These are phyloP conservation scores for Belonocnema kinseyi DNA, from an alignment of 1,140 invertebrate genomes.

Conservation along the genomic window DNA sequence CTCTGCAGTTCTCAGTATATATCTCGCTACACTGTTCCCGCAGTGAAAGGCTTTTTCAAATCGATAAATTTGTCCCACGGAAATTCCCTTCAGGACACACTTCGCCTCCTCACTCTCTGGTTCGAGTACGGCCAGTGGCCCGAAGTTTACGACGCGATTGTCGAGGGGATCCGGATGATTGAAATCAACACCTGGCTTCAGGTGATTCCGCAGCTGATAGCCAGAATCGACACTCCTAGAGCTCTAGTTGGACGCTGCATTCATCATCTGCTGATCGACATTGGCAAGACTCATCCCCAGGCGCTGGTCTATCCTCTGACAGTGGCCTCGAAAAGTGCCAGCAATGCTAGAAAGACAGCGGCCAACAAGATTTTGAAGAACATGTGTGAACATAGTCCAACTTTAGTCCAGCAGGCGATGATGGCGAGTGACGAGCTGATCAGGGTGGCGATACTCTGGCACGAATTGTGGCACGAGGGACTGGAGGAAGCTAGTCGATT, in stretches of 20 bases:
- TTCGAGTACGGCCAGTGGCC: constrained; percentile 96
- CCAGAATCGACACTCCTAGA: constrained; percentile 95
- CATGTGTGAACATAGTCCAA: constrained; percentile 95
- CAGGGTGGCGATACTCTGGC: constrained; percentile 98
- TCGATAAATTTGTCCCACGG: constrained; percentile 95
- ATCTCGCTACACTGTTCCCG: constrained; percentile 91
- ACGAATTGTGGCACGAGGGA: constrained; percentile 99
- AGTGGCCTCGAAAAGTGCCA: constrained; percentile 97
- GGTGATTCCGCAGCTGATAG: constrained; percentile 99
- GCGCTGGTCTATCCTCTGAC: constrained; percentile 98
- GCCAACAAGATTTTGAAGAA: constrained; percentile 97
- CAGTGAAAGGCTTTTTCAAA: constrained; percentile 96
- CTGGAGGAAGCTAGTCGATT: constrained; percentile 96
- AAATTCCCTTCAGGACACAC: constrained; percentile 97
- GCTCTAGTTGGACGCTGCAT: constrained; percentile 92
- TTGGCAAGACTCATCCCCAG: constrained; percentile 90
- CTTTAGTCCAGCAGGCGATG: constrained; percentile 94
- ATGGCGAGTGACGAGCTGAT: constrained; percentile 98
- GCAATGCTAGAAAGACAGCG: constrained; percentile 87
- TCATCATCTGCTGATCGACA: constrained; percentile 94
- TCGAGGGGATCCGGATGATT: constrained; percentile 93
- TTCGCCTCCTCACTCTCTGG: constrained; percentile 94
- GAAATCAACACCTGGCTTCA: constrained; percentile 99
- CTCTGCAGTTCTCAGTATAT: constrained; percentile 77
- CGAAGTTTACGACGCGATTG: constrained; percentile 94